Evolutionary conservation across 2,888 invertebrate genomes (phyloP).

Genomic region (Pristionchus maxplancki): DNA sequence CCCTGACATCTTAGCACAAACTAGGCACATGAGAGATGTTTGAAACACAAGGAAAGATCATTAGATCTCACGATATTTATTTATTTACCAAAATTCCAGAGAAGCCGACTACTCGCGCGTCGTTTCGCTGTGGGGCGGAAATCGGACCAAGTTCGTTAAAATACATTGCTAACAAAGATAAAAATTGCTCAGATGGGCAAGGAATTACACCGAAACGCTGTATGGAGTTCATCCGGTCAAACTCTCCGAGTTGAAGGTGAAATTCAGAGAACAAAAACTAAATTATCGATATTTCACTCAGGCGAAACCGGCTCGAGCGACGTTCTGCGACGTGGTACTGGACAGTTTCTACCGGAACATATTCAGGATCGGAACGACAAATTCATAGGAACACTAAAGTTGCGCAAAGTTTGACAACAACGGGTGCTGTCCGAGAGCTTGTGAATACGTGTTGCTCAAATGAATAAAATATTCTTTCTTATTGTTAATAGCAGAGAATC

Average conservation of each 20-base stretch:
- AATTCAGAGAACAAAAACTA: neutral
- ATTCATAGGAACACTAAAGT: too few species aligned
- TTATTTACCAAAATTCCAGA: neutral
- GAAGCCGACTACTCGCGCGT: neutral
- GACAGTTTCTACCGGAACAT: neutral
- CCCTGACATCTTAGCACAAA: too few species aligned
- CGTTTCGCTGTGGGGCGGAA: neutral
- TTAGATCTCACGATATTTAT: too few species aligned
- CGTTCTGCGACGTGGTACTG: neutral
- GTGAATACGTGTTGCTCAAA: too few species aligned
- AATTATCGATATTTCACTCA: neutral
- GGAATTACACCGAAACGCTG: neutral
- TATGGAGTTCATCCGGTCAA: neutral
- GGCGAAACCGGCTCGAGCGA: neutral
- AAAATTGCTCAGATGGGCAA: neutral
- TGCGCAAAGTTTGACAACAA: too few species aligned
- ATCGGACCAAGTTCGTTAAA: neutral
- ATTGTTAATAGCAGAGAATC: too few species aligned
- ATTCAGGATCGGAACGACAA: neutral
- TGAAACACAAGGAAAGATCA: too few species aligned
- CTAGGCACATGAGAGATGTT: too few species aligned
- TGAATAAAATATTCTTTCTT: too few species aligned
- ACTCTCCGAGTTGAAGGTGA: neutral
- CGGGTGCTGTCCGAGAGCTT: too few species aligned
- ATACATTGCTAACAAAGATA: neutral